A percentile compares a stretch with the other conserved stretches of the same genome.
Evolutionary conservation across 2,113 vertebrate genomes (phyloP).

Genomic region (Percopsis transmontana): DNA sequence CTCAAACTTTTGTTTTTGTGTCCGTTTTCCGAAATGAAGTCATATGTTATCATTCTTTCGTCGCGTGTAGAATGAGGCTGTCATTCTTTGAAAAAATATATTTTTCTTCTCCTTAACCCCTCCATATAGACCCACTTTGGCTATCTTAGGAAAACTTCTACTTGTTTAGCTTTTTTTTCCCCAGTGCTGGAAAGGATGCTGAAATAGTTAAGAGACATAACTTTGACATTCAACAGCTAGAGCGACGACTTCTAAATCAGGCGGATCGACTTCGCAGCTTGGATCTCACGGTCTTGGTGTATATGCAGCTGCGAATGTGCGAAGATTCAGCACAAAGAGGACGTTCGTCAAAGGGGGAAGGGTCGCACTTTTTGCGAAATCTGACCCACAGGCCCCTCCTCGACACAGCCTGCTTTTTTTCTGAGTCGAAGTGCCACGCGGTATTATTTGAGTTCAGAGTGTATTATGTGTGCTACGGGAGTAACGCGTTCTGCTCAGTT

Average conservation of each 20-base stretch:
- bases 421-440: slow-evolving; percentile 76
- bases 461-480: slow-evolving; percentile 42
- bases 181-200: slow-evolving; percentile 70
- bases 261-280: slow-evolving; percentile 14
- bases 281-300: rapidly evolving
- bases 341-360: slow-evolving; percentile 19
- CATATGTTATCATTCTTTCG: slow-evolving; percentile 71
- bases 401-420: slow-evolving; percentile 27
- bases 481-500: background rate
- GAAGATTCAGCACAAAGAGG: slow-evolving; percentile 28
- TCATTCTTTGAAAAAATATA: slow-evolving; percentile 26
- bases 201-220: slow-evolving; percentile 27
- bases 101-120: slow-evolving; percentile 31
- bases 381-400: slow-evolving; percentile 53
- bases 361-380: slow-evolving; percentile 59
- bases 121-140: slow-evolving; percentile 59
- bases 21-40: slow-evolving; percentile 32
- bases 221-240: slow-evolving; percentile 27
- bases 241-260: slow-evolving; percentile 20
- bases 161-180: slow-evolving; percentile 59
- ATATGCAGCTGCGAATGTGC: slow-evolving; percentile 18
- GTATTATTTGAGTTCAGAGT: slow-evolving; percentile 50
- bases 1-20: slow-evolving; percentile 59
- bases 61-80: slow-evolving; percentile 1
- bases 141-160: slow-evolving; percentile 65